phyloP scores from a whole-genome alignment of 64 coral and sea anemone genomes.

The Montipora sp. region DNA sequence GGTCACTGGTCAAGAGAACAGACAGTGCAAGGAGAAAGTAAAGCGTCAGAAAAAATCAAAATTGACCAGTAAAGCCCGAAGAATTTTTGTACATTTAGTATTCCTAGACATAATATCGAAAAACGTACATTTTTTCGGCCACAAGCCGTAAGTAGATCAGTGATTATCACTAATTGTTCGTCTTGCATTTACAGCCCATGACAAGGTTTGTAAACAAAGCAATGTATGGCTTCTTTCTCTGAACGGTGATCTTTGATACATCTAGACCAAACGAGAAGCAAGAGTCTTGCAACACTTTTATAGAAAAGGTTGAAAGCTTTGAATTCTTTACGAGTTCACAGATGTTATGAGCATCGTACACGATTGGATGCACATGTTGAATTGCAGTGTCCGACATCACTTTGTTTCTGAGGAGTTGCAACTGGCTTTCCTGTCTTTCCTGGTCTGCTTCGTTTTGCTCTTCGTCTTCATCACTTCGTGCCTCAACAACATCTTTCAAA shows the following conservation, averaged over 20 bases:
- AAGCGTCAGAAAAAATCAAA: no score
- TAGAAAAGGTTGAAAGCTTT: slow-evolving; percentile 48
- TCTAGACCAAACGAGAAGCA: slow-evolving; percentile 64
- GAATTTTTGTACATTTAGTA: no score
- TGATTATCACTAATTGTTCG: background rate
- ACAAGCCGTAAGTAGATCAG: no score
- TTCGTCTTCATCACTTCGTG: no score
- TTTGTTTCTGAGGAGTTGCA: slow-evolving; percentile 8
- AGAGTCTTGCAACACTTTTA: slow-evolving; percentile 33
- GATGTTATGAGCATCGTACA: slow-evolving; percentile 28
- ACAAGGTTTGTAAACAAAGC: slow-evolving; percentile 46
- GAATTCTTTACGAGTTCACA: slow-evolving; percentile 9
- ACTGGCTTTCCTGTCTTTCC: no score
- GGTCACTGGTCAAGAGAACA: no score
- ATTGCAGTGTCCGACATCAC: slow-evolving; percentile 21
- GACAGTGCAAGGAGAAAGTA: no score
- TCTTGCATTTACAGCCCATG: slow-evolving; percentile 25
- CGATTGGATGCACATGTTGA: slow-evolving; percentile 9
- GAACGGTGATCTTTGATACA: slow-evolving; percentile 19
- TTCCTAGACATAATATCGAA: no score
- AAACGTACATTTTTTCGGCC: no score
- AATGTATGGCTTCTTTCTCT: slow-evolving; percentile 44
- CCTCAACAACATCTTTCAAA: no score
- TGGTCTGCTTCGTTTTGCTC: no score
- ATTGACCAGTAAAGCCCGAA: no score